Base-by-base conservation (phyloP, 2,888 invertebrate species). In the Nasonia oneida region DNA sequence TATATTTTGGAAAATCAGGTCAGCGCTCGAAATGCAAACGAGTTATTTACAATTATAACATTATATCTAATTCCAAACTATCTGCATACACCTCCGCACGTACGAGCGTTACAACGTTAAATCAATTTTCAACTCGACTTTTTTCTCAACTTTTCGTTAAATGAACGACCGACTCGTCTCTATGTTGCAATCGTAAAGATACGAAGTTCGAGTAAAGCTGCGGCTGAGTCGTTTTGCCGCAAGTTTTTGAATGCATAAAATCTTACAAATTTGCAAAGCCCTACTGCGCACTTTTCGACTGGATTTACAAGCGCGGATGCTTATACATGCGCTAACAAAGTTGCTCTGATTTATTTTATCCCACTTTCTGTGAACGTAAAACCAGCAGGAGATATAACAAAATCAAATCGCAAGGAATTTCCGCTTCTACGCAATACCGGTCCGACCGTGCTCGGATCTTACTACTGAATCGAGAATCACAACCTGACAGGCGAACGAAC, bases 211-310 rank as follows among this genome's bases (percentile, higher is more conserved):
- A 14, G 67, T 14, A 67, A 67, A 67, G 67, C 15, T 29, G 10
- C 23, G 29, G 12, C 29, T 33, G 67, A 67, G 67, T 67, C 33
- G 14, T 67, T 33, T 33, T 33, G 29, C 14, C 29, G 4, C n/a
- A 67, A 67, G 12, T 67, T 67, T 67, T 67, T 33, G 67, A 67
- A 67, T 67, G 12, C 33, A 67, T 67, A 67, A 67, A 67, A 67
- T 67, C 33, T 67, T 67, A 33, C 67, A 67, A 67, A 67, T 67
- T 67, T 15, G 67, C 67, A 67, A 67, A 67, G 67, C 29, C 33
- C 33, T 29, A 29, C 29, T 8, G 47, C 2, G 12, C 12, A 47
- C 47, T 23, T 33, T 33, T 29, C 2, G 64, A 33, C 67, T 33
- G 33, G n/a, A 67, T 67, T 67, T 67, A 33, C 67, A 14, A 67